Evolutionary conservation across 2,113 vertebrate genomes (phyloP).

Genomic region (Egretta garzetta): DNA sequence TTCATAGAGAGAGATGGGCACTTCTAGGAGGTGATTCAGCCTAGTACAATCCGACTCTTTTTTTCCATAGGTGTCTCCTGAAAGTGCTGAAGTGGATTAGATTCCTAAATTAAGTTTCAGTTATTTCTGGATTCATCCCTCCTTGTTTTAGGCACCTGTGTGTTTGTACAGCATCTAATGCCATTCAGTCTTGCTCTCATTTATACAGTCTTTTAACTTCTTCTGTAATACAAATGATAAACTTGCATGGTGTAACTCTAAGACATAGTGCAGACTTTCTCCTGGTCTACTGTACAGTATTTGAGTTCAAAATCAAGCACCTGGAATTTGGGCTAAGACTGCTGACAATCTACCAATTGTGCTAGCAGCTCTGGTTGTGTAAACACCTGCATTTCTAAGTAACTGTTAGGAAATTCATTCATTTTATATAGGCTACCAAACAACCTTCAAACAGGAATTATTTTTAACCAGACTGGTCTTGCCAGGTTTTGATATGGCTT

Average conservation of each 20-base stretch:
- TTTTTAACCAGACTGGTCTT: conserved; percentile 3
- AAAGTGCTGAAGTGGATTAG: neutral
- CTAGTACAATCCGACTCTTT: neutral
- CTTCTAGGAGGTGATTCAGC: neutral
- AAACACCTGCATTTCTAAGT: conserved; percentile 1
- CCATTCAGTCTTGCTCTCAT: neutral
- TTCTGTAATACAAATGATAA: neutral
- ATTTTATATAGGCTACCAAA: conserved; percentile 3
- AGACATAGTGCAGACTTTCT: neutral
- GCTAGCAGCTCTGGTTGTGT: neutral
- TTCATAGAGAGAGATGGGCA: neutral
- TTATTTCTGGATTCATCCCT: neutral
- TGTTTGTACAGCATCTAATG: neutral
- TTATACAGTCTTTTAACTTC: neutral
- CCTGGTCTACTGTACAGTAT: neutral
- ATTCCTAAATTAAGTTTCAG: neutral
- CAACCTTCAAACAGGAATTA: neutral
- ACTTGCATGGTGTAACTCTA: neutral
- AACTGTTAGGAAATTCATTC: neutral
- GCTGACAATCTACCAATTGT: neutral
- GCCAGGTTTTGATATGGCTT: conserved; percentile 17
- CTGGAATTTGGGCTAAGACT: neutral
- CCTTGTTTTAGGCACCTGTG: neutral
- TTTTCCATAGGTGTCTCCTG: neutral
- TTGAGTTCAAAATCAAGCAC: neutral